Conservation (phyloP, 1,140 invertebrate genomes). For the Homalodisca vitripennis region DNA sequence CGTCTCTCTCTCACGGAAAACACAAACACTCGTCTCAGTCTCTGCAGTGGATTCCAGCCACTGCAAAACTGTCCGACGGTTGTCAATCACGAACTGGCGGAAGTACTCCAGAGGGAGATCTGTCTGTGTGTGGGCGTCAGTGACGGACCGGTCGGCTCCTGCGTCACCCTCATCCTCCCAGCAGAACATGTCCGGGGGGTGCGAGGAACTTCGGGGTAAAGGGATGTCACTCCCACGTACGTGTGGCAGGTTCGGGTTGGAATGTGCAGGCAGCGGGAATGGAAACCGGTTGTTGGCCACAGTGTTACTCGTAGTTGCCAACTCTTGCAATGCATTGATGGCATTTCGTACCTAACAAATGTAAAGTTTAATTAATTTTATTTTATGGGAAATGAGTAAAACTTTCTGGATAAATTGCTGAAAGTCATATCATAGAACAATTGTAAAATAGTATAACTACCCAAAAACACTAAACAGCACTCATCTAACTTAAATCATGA, state of each 20-base stretch:
- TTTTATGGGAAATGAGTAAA: too few species aligned
- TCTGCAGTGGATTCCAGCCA: constrained; percentile 37
- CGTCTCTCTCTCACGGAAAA: neutral
- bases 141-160: constrained; percentile 41
- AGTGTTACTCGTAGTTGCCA: constrained; percentile 62
- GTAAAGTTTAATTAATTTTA: neutral
- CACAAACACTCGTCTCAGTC: neutral
- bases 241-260: constrained; percentile 61
- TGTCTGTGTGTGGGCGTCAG: constrained; percentile 44
- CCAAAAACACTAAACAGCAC: too few species aligned
- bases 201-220: constrained; percentile 70
- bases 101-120: constrained; percentile 27
- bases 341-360: constrained; percentile 66
- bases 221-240: constrained; percentile 43
- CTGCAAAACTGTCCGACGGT: constrained; percentile 35
- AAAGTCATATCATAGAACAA: too few species aligned
- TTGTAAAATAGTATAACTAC: too few species aligned
- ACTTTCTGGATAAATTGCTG: too few species aligned
- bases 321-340: constrained; percentile 77
- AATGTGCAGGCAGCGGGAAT: constrained; percentile 61
- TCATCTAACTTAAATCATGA: too few species aligned
- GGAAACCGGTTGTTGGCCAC: constrained; percentile 46
- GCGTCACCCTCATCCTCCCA: constrained; percentile 53
- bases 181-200: constrained; percentile 76
- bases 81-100: constrained; percentile 32